Evolutionary conservation across 2,113 vertebrate genomes (phyloP).

Genomic region (Herpailurus yagouaroundi): DNA sequence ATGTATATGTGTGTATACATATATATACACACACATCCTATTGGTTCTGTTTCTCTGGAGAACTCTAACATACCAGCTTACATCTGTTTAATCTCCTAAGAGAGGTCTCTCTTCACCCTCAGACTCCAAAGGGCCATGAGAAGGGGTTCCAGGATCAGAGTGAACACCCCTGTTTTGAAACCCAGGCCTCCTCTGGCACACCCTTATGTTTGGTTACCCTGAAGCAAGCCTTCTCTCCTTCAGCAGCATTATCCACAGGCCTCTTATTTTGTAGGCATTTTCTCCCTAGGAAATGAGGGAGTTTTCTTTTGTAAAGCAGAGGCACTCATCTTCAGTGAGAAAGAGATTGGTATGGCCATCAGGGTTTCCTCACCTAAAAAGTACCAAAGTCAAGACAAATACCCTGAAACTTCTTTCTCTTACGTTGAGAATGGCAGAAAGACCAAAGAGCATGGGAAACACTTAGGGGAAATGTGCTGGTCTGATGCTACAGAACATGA

Average conservation of each 20-base stretch:
- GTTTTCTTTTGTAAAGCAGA: background rate
- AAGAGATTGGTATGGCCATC: conserved; percentile 35
- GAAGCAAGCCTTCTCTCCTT: background rate
- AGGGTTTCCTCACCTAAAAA: conserved; percentile 59
- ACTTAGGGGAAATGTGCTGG: conserved; percentile 75
- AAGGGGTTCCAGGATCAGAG: background rate
- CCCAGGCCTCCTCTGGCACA: background rate
- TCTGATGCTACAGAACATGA: conserved; percentile 80
- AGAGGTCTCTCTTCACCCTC: no score
- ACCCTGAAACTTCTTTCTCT: conserved; percentile 76
- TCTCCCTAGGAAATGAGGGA: background rate
- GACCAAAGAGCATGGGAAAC: conserved; percentile 84
- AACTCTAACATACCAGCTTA: background rate
- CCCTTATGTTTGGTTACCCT: background rate
- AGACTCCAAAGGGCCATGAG: background rate
- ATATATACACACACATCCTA: background rate
- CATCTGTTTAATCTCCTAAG: background rate
- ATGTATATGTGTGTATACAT: background rate
- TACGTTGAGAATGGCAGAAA: conserved; percentile 77
- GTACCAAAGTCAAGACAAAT: conserved; percentile 72
- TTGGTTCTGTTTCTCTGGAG: background rate
- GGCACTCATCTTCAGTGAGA: conserved; percentile 18
- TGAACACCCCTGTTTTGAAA: background rate
- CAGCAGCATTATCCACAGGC: background rate
- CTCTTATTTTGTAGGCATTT: background rate